Base-by-base conservation (phyloP, 2,113 vertebrate genomes). In the Arenaria interpres region DNA sequence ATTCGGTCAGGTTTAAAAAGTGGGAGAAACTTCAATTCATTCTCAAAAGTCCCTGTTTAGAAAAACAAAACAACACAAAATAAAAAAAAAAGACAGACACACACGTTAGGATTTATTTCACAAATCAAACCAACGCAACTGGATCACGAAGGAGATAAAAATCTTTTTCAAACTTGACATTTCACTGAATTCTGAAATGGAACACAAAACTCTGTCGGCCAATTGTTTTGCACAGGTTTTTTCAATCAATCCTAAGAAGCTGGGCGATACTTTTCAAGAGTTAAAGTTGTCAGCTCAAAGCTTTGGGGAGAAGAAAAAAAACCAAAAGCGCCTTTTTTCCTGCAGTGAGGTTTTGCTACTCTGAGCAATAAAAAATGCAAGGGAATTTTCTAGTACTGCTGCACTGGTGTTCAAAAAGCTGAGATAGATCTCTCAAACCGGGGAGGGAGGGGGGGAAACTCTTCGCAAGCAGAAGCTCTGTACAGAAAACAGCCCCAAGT, bases 371-470 rank as follows among this genome's bases (percentile, higher is more conserved):
- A 95, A 93, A 97, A 88, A 46, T 43, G 35, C 43, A 72, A 88
- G 43, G 50, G 83, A 94, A 90, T 83, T 88, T 95, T 97, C 93
- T 92, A 53, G 83, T 64, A 59, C 25, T 90, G 74, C 57, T 95
- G 82, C 74, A 82, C 43, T 33, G 37, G 53, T 78, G 78, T 78
- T 91, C 62, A 89, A 95, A 93, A 88, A 94, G 92, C 73, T 89
- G 92, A 95, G 90, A 91, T 5, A 71, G 88, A 91, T 94, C 91
- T 93, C 90, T 96, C 92, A 94, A 85, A 89, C 84, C 54, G 8
- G 28, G 6, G 6, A 45, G 17, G 9, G 53, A 9, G 22, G 41
- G 24, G 37, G 33, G 32, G 5, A n/a, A 60, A 60, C n/a, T 85
- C 88, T 88, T 76, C 90, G 82, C 78, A 94, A 91, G 88, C 90